These are phyloP conservation scores for Enteromius fasciolatus DNA, from an alignment of 2,797 vertebrate genomes.

Conservation along the genomic window DNA sequence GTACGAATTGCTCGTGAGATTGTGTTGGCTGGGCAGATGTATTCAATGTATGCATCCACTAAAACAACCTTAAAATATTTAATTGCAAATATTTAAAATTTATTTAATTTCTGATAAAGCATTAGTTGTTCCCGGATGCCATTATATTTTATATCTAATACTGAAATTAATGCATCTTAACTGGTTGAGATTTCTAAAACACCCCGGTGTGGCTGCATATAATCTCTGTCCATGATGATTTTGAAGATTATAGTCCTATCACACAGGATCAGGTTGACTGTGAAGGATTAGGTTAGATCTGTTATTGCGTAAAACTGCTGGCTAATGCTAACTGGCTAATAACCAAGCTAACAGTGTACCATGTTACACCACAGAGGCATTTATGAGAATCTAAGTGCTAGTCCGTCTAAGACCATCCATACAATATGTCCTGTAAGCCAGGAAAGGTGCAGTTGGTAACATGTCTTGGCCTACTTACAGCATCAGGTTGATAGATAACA, in stretches of 20 bases:
- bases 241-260: background rate
- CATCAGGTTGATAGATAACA: background rate
- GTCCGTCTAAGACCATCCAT: conserved; percentile 78
- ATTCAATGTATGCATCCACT: background rate
- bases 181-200: background rate
- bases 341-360: conserved; percentile 17
- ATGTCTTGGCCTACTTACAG: background rate
- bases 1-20: too few relatives aligned
- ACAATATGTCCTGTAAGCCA: conserved; percentile 68
- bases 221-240: background rate
- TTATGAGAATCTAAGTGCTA: conserved; percentile 65
- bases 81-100: background rate
- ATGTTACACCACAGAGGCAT: conserved; percentile 64
- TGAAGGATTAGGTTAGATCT: conserved; percentile 64
- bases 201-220: background rate
- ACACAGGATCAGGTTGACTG: conserved; percentile 71
- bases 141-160: background rate
- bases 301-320: conserved; percentile 63
- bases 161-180: background rate
- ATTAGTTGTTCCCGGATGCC: background rate
- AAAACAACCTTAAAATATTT: background rate
- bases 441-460: conserved; percentile 69
- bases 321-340: conserved; percentile 67
- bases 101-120: background rate
- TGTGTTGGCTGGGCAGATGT: background rate